These are phyloP conservation scores for Phyllotreta striolata DNA, from an alignment of 2,888 invertebrate species.

Conservation along the genomic window DNA sequence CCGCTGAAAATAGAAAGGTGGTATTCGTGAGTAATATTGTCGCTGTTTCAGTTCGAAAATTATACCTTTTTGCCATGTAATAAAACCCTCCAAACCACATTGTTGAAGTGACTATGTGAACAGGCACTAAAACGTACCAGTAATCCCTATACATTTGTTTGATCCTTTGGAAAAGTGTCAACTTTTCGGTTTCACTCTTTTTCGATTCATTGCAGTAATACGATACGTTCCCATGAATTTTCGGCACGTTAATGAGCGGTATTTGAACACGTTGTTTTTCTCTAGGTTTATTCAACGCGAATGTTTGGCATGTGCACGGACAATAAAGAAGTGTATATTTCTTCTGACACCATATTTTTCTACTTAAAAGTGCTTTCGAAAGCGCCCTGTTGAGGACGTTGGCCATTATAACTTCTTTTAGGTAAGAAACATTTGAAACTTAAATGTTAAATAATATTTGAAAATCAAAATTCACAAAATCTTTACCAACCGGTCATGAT, in stretches of 20 bases:
- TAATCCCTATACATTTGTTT: slow-evolving; percentile 94
- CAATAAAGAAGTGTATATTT: slow-evolving; percentile 8
- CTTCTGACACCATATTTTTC: slow-evolving; percentile 13
- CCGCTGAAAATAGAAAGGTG: slow-evolving; percentile 72
- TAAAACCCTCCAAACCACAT: slow-evolving; percentile 92
- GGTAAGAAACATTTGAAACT: slow-evolving; percentile 15
- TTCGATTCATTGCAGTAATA: slow-evolving; percentile 20
- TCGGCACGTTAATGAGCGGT: not conserved
- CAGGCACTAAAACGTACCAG: slow-evolving; percentile 95
- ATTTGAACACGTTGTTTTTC: not conserved
- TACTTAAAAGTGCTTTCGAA: slow-evolving; percentile 17
- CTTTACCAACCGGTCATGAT: no score
- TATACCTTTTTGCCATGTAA: slow-evolving; percentile 82
- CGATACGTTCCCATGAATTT: not conserved
- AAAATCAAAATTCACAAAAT: no score
- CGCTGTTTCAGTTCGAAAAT: slow-evolving; percentile 33
- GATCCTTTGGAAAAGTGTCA: slow-evolving; percentile 79
- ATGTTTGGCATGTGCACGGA: slow-evolving; percentile 3
- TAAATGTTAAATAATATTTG: not conserved
- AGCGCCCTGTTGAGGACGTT: slow-evolving; percentile 20
- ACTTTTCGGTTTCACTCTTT: slow-evolving; percentile 56
- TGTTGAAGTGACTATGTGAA: slow-evolving; percentile 87
- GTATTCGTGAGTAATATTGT: slow-evolving; percentile 18
- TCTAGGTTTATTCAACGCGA: not conserved
- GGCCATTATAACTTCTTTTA: slow-evolving; percentile 27